Evolutionary conservation across 2,888 invertebrate species (phyloP), one percentile per base, ranked within the genome.

Genomic region (Drosophila anomalipes): DNA sequence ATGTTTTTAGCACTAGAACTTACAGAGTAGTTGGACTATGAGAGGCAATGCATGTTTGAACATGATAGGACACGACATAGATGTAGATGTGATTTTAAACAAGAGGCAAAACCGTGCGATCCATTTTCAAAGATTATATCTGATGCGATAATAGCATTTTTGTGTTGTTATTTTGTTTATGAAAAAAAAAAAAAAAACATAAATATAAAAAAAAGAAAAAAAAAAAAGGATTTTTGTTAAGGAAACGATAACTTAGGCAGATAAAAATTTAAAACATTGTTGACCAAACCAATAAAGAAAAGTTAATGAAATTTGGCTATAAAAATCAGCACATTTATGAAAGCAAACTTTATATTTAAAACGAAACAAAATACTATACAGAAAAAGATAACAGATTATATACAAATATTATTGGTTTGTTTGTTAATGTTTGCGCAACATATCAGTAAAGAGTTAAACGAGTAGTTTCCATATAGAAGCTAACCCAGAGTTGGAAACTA

Each of bases 341-440:
- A 81, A 77, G 84, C 80, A 76, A 82, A 79, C 73, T 83, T 86
- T 85, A 81, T 77, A 79, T 78, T 75, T 72, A 72, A 70, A 67
- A 60, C 7, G 53, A 60, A 65, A 59, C 54, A 30, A 54, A 35
- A 49, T 57, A 57, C 56, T 61, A 65, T 32, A 65, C 56, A 52
- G 66, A 76, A 59, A 61, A 79, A 74, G 72, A 66, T 74, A 63
- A 70, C 70, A 66, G 81, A 71, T 76, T 62, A 76, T 80, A 81
- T 79, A 83, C 64, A 85, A 84, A 89, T 78, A 83, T 86, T 91
- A 91, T 91, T 90, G 89, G 90, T 92, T 93, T 92, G 92, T 92
- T 93, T 93, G 93, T 93, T 93, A 91, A 92, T 92, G 93, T 93
- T 93, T 93, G 92, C 92, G 92, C 92, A 92, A 93, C 93, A 93